Conservation (phyloP, 1,140 invertebrate genomes). For the Calliopsis andreniformis region DNA sequence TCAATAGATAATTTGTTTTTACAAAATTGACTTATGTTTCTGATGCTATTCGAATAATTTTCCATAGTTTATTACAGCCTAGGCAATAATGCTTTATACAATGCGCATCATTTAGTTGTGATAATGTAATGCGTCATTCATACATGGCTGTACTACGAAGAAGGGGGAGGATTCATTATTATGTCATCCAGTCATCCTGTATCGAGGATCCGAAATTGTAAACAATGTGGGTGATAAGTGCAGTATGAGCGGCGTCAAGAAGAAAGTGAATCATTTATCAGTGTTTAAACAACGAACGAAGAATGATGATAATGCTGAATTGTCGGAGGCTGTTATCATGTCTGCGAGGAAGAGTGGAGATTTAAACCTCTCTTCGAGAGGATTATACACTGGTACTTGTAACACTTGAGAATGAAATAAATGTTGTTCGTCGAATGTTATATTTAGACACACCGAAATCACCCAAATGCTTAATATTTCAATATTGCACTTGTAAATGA, state of each 20-base stretch:
- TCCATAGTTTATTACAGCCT: too few relatives aligned
- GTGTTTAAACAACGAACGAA: slow-evolving; percentile 87
- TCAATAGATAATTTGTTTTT: too few relatives aligned
- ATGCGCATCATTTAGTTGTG: too few relatives aligned
- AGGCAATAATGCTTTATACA: too few relatives aligned
- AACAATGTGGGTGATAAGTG: slow-evolving; percentile 27
- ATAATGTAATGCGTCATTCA: not conserved
- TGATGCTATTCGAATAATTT: too few relatives aligned
- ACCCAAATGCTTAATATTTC: slow-evolving; percentile 22
- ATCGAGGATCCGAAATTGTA: slow-evolving; percentile 21
- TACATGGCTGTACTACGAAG: not conserved
- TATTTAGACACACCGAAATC: slow-evolving; percentile 15
- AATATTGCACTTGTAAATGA: slow-evolving; percentile 31
- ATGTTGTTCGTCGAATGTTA: slow-evolving; percentile 17
- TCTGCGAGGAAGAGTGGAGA: slow-evolving; percentile 89
- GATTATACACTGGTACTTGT: slow-evolving; percentile 86
- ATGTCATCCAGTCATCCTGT: slow-evolving; percentile 33
- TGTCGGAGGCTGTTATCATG: slow-evolving; percentile 87
- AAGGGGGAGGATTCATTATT: slow-evolving; percentile 18
- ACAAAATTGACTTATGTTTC: too few relatives aligned
- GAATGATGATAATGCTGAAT: slow-evolving; percentile 85
- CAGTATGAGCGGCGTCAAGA: slow-evolving; percentile 61
- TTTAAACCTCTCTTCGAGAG: slow-evolving; percentile 89
- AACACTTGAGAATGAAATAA: slow-evolving; percentile 31
- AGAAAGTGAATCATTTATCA: slow-evolving; percentile 81